Evolutionary conservation across 2,888 invertebrate genomes (phyloP).

Genomic region (Hetaerina titia): DNA sequence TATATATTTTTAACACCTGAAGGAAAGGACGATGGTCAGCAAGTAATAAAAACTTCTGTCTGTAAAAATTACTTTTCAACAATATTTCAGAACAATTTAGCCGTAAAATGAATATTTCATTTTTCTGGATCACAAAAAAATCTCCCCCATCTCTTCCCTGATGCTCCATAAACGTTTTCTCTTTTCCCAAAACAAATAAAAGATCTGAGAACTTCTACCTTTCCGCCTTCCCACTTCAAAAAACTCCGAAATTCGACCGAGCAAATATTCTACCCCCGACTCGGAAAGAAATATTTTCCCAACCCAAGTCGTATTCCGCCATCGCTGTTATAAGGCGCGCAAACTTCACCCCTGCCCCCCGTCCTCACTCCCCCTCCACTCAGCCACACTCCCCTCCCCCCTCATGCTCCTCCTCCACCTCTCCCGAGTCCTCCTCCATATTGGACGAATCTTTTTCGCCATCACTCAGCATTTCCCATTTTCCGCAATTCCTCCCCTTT

Average conservation of each 20-base stretch:
- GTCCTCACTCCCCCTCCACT: background rate
- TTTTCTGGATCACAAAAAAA: background rate
- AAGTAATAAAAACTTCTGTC: too few relatives aligned
- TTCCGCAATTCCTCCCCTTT: slow-evolving; percentile 7
- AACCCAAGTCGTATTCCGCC: background rate
- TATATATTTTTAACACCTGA: too few relatives aligned
- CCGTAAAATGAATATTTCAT: too few relatives aligned
- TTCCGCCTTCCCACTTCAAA: slow-evolving; percentile 10
- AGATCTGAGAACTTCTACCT: slow-evolving; percentile 23
- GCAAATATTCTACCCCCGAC: background rate
- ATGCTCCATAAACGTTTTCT: background rate
- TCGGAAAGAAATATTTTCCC: background rate
- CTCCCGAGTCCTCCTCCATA: background rate
- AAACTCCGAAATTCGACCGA: background rate
- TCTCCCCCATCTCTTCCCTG: background rate
- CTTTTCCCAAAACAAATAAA: background rate
- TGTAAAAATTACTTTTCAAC: too few relatives aligned
- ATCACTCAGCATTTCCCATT: slow-evolving; percentile 35
- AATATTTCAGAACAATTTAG: too few relatives aligned
- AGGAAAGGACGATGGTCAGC: too few relatives aligned
- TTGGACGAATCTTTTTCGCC: slow-evolving; percentile 35
- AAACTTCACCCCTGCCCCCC: background rate
- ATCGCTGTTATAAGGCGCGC: slow-evolving; percentile 24
- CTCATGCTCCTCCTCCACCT: background rate
- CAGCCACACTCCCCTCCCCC: background rate